Evolutionary conservation across 2,797 vertebrate species (phyloP).

Genomic region (Champsocephalus gunnari): DNA sequence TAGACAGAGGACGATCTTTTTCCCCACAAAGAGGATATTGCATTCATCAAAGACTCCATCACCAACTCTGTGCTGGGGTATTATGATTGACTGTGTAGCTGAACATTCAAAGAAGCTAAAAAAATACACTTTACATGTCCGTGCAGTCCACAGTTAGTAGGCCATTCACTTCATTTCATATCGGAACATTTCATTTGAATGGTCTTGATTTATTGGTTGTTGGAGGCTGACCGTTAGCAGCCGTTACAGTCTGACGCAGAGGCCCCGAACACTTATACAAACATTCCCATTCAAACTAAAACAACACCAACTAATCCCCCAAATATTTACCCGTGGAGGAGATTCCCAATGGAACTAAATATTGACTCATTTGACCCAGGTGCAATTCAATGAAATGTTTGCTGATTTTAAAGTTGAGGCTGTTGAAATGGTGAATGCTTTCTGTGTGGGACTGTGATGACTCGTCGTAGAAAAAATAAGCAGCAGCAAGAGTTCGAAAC

Average conservation of each 20-base stretch:
- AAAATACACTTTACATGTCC: constrained; percentile 36
- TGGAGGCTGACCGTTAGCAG: constrained; percentile 32
- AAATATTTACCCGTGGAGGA: constrained; percentile 68
- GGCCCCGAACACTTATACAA: constrained; percentile 56
- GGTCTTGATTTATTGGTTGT: constrained; percentile 24
- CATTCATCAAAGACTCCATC: constrained; percentile 28
- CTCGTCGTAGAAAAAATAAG: constrained; percentile 49
- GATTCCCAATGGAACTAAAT: constrained; percentile 61
- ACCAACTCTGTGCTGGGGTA: not conserved
- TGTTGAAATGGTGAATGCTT: constrained; percentile 26
- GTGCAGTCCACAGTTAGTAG: constrained; percentile 9
- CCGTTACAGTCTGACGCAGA: constrained; percentile 40
- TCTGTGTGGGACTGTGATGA: constrained; percentile 44
- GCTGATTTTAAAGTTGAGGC: constrained; percentile 40
- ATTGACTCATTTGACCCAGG: constrained; percentile 55
- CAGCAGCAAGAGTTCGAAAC: not conserved
- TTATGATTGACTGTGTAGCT: constrained; percentile 28
- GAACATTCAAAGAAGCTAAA: constrained; percentile 33
- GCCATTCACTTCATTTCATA: constrained; percentile 43
- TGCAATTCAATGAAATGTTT: constrained; percentile 62
- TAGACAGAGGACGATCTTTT: constrained; percentile 36
- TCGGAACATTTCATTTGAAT: constrained; percentile 43
- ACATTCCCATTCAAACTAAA: constrained; percentile 69
- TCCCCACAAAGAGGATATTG: constrained; percentile 8
- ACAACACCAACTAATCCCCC: constrained; percentile 64